Percentiles rank a stretch among this genome's conserved stretches.
Evolutionary conservation across 2,113 vertebrate species (phyloP).

Genomic region (Hippocampus barbouri): DNA sequence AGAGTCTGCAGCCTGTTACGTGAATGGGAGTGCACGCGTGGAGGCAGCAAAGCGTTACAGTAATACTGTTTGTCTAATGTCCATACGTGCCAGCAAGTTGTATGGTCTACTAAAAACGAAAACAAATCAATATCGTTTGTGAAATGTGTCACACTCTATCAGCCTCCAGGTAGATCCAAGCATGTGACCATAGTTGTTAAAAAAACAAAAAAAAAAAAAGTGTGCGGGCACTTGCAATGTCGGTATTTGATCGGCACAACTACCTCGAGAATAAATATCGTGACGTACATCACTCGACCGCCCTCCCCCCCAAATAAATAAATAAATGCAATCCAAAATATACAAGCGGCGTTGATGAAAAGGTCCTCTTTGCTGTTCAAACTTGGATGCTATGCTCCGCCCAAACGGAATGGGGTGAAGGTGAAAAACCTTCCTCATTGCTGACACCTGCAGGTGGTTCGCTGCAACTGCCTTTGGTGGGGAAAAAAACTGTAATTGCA

Average conservation of each 20-base stretch:
- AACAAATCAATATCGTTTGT: conserved; percentile 32
- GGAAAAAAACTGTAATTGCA: conserved; percentile 70
- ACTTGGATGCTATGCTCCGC: too few relatives aligned
- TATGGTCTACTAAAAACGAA: neutral
- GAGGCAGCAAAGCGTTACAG: conserved; percentile 44
- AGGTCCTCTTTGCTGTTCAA: neutral
- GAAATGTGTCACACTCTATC: conserved; percentile 66
- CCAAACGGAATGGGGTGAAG: too few relatives aligned
- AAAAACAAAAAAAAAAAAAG: conserved; percentile 43
- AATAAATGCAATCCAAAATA: conserved; percentile 17
- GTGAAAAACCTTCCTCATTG: neutral
- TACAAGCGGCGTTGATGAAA: neutral
- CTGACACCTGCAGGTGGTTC: conserved; percentile 48
- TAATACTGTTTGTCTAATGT: conserved; percentile 36
- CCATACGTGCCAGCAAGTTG: conserved; percentile 35
- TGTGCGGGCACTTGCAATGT: conserved; percentile 73
- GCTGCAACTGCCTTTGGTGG: conserved; percentile 42
- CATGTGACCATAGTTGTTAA: conserved; percentile 61
- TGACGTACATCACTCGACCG: conserved; percentile 47
- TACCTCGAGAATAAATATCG: conserved; percentile 54
- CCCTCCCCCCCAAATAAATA: conserved; percentile 11
- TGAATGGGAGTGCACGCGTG: conserved; percentile 59
- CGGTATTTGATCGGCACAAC: conserved; percentile 71
- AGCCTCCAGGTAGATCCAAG: conserved; percentile 58
- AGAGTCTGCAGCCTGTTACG: conserved; percentile 39